phyloP scores from a whole-genome alignment of 2,797 vertebrate genomes.

The Enteromius treurensis region DNA sequence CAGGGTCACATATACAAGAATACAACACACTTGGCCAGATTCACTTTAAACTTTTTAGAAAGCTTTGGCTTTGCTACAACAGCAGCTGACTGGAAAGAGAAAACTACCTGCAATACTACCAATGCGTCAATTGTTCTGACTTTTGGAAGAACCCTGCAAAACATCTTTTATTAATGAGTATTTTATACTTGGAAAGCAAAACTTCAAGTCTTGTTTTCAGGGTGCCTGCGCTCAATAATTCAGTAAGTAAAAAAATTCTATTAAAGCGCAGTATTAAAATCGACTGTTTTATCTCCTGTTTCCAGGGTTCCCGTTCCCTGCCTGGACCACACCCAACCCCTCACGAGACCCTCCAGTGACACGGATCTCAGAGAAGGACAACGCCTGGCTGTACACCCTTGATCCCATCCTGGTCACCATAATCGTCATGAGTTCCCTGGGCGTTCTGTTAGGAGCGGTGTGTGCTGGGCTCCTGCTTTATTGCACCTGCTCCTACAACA shows the following conservation, averaged over 20 bases:
- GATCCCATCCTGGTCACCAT: constrained; percentile 98
- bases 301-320: constrained; percentile 81
- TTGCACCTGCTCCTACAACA: constrained; percentile 92
- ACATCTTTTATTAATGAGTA: not conserved
- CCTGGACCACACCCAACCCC: constrained; percentile 83
- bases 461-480: constrained; percentile 94
- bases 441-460: constrained; percentile 90
- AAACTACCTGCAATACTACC: not conserved
- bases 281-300: not conserved
- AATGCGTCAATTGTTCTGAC: not conserved
- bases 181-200: not conserved
- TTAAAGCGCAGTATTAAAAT: not conserved
- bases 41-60: not conserved
- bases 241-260: not conserved
- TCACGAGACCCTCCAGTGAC: constrained; percentile 84
- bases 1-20: not conserved
- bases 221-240: not conserved
- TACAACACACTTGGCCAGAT: not conserved
- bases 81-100: not conserved
- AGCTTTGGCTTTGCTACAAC: not conserved
- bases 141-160: not conserved
- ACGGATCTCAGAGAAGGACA: constrained; percentile 86
- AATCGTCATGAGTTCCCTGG: constrained; percentile 97
- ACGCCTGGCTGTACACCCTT: constrained; percentile 92
- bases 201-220: not conserved